These are phyloP conservation scores for Pangasius djambal DNA, from an alignment of 2,797 vertebrate genomes.

Conservation along the genomic window DNA sequence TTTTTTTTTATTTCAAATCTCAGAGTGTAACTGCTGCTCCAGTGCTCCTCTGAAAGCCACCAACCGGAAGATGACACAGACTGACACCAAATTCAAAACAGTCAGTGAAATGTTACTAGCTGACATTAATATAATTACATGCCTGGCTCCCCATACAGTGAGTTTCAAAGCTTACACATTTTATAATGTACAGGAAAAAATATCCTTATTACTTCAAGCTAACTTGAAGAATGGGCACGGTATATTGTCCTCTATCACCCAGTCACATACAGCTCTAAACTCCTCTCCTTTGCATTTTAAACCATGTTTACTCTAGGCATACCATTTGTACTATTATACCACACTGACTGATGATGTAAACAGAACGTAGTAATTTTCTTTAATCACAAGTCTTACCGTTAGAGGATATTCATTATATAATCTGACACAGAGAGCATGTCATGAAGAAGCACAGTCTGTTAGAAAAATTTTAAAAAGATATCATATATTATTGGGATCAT, in stretches of 20 bases:
- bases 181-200: not conserved
- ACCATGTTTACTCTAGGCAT: not conserved
- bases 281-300: not conserved
- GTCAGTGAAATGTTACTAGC: not conserved
- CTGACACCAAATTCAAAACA: not conserved
- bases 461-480: not conserved
- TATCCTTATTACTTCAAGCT: not conserved
- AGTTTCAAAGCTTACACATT: not conserved
- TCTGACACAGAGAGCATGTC: not conserved
- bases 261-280: not conserved
- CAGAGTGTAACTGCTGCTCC: not conserved
- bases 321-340: not conserved
- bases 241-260: not conserved
- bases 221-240: too few relatives aligned
- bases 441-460: not conserved
- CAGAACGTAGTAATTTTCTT: not conserved
- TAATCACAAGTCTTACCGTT: not conserved
- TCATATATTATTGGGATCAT: not conserved
- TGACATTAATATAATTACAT: not conserved
- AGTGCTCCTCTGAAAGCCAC: not conserved
- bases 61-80: not conserved
- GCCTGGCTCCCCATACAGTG: not conserved
- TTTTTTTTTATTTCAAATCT: not conserved
- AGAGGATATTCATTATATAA: not conserved
- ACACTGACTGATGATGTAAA: not conserved